Evolutionary conservation across 2,888 invertebrate species (phyloP), one percentile per base, ranked within the genome.

Genomic region (Apamea epomidion): DNA sequence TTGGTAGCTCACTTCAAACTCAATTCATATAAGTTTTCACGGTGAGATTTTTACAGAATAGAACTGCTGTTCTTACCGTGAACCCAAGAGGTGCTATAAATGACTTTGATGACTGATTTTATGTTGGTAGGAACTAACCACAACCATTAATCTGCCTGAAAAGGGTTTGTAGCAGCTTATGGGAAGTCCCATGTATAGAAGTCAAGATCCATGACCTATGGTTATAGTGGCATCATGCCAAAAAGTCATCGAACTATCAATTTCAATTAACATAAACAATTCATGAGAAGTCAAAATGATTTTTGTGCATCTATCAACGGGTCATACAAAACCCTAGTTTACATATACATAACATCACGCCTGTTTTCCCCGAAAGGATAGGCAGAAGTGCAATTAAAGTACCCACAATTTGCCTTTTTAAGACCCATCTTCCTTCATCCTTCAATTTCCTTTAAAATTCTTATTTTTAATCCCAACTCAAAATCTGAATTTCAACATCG

Each of bases 171-270:
- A 42, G 45, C 71, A 62, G 71, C 29, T 78, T 83, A 72, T 72
- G 78, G 83, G 45, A 45, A 54, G 71, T 29, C 45, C 67, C 78
- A 70, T 42, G 16, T 72, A n/a, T 37, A 60, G 77, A 4, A 54
- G 69, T 54, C 0, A 37, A 67, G 54, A 76, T 85, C 82, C 81
- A 84, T 81, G 85, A 84, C 83, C 81, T 81, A 81, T 70, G 82
- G 37, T 45, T 58, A 64, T 60, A 70, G 25, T 85, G 74, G 83
- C 84, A 78, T 29, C 1, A 0, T 60, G 80, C 84, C 84, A 74
- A 74, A 74, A 74, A 79, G 74, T 83, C 79, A 62, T 73, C 21
- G 78, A 78, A 78, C 82, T 72, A 51, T 54, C 25, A 68, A 82
- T 37, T 74, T 29, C 6, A 74, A 80, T 58, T 25, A 25, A 37